These are phyloP conservation scores for Resseliella maxima DNA, from an alignment of 2,888 invertebrate species.

Conservation along the genomic window DNA sequence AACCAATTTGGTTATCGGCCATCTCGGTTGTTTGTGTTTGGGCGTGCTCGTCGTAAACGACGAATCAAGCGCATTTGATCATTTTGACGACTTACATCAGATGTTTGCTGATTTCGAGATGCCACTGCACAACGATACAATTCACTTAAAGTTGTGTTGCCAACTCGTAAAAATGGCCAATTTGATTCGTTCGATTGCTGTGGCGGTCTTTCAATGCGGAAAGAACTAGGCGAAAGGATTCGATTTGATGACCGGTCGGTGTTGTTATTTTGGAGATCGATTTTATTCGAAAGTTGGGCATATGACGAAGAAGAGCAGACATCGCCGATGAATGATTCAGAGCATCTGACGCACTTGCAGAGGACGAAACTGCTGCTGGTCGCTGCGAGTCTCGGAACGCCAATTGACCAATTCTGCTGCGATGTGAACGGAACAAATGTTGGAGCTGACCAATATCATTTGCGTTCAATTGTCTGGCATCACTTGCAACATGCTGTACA, in stretches of 20 bases:
- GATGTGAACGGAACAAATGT: constrained; percentile 58
- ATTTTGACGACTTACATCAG: constrained; percentile 4
- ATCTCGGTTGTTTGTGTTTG: not conserved
- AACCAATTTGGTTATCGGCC: constrained; percentile 48
- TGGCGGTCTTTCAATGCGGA: not conserved
- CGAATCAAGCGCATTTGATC: constrained; percentile 25
- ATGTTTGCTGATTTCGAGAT: constrained; percentile 6
- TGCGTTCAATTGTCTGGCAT: constrained; percentile 70
- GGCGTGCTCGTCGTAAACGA: not conserved
- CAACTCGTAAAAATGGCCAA: constrained; percentile 29
- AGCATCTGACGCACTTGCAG: not conserved
- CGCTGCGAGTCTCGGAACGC: not conserved
- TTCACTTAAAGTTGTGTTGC: not conserved
- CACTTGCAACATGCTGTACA: constrained; percentile 71
- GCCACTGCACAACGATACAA: constrained; percentile 38
- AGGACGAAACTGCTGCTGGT: no score
- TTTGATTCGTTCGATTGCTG: not conserved
- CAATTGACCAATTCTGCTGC: not conserved
- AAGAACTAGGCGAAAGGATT: not conserved
- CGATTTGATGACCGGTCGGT: not conserved
- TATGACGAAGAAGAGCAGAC: not conserved
- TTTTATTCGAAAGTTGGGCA: not conserved
- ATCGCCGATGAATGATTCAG: not conserved
- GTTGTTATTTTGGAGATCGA: not conserved
- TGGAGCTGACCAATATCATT: constrained; percentile 69